Base-by-base conservation (phyloP, 2,888 invertebrate species). In the Camptogramma bilineatum region DNA sequence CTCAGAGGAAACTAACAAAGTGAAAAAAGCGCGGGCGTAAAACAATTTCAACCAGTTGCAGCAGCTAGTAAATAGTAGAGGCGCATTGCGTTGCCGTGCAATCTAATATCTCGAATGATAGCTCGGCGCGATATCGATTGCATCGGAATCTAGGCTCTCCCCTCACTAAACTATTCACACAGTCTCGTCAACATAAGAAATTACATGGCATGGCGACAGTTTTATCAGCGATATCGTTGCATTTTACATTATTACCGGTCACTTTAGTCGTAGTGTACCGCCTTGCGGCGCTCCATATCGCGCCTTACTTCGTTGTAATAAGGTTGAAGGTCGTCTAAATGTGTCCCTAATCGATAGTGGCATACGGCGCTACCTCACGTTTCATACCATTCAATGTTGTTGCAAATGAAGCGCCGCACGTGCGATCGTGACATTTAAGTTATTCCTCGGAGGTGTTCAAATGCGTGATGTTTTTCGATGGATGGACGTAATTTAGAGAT, bases 241-340 rank as follows among this genome's bases (percentile, higher is more conserved):
- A 66, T 66, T 65, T 66, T 62, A 62, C 53, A 66, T 58, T 19
- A 61, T 56, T 47, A 50, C 57, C 53, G 53, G 54, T 52, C 54
- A 58, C 51, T 55, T 44, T 18, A 54, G 54, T 53, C 52, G 56
- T 17, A 28, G 3, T 21, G 50, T 21, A 51, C 31, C 5, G 31
- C 42, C n/a, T 24, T 18, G 17, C n/a, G 53, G 28, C 46, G 34
- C 21, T 34, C 47, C 17, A 66, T 51, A 47, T 46, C 31, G 18
- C 28, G 42, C 47, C 55, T 55, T 66, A 54, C 47, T 2, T 9
- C 57, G 19, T 54, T 54, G 58, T 19, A 62, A 54, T 58, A 66
- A 58, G 62, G 58, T 9, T 47, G 62, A 62, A 58, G 62, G 66
- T 66, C 62, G 66, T 62, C 58, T 62, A 58, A 66, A 66, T 55